These are phyloP conservation scores for Fissipunctia ypsillon DNA, from an alignment of 2,888 invertebrate species.

Conservation along the genomic window DNA sequence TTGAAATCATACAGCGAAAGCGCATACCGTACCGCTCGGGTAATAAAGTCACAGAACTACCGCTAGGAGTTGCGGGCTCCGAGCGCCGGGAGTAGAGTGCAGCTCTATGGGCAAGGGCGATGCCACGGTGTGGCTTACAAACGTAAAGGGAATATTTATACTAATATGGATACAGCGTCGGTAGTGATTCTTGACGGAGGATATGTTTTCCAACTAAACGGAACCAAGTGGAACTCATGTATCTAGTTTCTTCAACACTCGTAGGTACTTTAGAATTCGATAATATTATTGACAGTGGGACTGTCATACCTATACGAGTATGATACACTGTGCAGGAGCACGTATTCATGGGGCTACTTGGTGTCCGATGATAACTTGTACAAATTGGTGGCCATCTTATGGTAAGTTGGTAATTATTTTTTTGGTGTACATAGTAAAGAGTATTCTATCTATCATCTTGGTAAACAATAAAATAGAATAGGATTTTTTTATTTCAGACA, in stretches of 20 bases:
- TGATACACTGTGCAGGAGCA: too few relatives aligned
- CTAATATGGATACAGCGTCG: background rate
- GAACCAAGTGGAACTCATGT: background rate
- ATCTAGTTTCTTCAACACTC: background rate
- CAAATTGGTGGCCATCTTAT: too few relatives aligned
- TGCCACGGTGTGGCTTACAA: background rate
- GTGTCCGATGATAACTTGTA: too few relatives aligned
- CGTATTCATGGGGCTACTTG: too few relatives aligned
- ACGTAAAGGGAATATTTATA: background rate
- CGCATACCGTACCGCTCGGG: conserved; percentile 46
- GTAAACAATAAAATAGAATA: too few relatives aligned
- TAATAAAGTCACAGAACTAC: conserved; percentile 58
- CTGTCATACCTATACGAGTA: too few relatives aligned
- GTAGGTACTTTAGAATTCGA: background rate
- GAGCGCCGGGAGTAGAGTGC: conserved; percentile 21
- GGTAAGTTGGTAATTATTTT: too few relatives aligned
- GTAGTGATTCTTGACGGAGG: background rate
- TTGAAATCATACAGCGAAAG: conserved; percentile 46
- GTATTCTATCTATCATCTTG: too few relatives aligned
- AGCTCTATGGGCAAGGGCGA: conserved; percentile 14
- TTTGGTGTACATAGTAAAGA: too few relatives aligned
- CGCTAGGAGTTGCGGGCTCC: conserved; percentile 28
- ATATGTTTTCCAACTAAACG: background rate
- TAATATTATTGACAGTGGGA: background rate
- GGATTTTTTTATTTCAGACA: too few relatives aligned